These are phyloP conservation scores for Siphamia tubifer DNA, from an alignment of 2,113 vertebrate species.

Conservation along the genomic window DNA sequence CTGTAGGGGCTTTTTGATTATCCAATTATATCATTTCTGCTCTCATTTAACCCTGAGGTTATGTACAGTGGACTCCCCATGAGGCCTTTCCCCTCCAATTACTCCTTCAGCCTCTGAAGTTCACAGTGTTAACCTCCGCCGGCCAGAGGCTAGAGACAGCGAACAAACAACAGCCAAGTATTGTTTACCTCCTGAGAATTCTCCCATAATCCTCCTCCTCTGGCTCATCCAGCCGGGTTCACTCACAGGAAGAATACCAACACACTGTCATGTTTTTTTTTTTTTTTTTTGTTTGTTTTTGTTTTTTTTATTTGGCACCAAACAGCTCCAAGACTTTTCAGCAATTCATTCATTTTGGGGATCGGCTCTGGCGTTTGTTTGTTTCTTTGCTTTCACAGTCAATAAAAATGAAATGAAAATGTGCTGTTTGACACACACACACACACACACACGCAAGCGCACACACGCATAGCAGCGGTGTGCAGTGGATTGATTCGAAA, in stretches of 20 bases:
- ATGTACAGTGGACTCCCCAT: background rate
- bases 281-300: no score
- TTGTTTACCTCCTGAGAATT: no score
- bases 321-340: no score
- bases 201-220: no score
- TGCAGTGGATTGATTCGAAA: slow-evolving; percentile 86
- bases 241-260: no score
- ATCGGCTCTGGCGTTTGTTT: no score
- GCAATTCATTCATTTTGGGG: no score
- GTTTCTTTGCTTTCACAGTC: slow-evolving; percentile 63
- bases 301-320: no score
- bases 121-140: slow-evolving; percentile 1
- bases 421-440: slow-evolving; percentile 11
- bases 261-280: no score
- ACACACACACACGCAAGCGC: background rate
- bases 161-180: background rate
- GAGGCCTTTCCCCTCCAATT: slow-evolving; percentile 19
- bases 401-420: slow-evolving; percentile 78
- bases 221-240: no score
- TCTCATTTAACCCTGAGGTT: slow-evolving; percentile 33
- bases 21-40: slow-evolving; percentile 15
- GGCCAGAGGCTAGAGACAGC: no score
- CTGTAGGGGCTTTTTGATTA: slow-evolving; percentile 16
- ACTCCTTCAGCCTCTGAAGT: background rate
- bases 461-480: slow-evolving; percentile 18